Evolutionary conservation across 1,140 invertebrate genomes (phyloP), one percentile per base, ranked within the genome.

Genomic region (Dryas iulia): DNA sequence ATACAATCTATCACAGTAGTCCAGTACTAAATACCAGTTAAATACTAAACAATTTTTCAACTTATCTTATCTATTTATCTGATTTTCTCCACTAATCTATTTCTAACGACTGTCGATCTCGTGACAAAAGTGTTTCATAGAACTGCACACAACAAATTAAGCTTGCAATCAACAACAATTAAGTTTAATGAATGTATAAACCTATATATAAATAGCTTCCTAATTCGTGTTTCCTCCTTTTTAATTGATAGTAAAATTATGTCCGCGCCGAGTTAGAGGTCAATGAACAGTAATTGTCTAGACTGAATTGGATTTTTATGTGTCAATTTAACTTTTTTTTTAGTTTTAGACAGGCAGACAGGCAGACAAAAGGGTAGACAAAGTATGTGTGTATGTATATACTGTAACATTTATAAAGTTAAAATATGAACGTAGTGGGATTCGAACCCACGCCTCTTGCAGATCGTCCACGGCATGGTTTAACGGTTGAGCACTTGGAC

Each of bases 171-270:
- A 83, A 83, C 72, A 65, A 76, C 81, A 84, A 86, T 86, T 83
- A 84, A 78, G 64, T 75, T 73, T 76, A 82, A 83, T 80, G 66
- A 82, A 35, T 30, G 31, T 53, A 77, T 64, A 67, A 65, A 73
- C 78, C 78, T 82, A 76, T 76, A 81, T 82, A 71, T 68, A 70
- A 60, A 70, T 61, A 77, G 72, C 74, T 83, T 83, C 81, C 82
- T 84, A 80, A 82, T 84, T 78, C 77, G 73, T 67, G 73, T 70
- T 82, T 82, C 78, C 81, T 82, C 76, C 77, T 76, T 80, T 80
- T 77, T 76, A 83, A 83, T 83, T 83, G 72, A 74, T 79, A 76
- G 76, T 70, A 69, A 74, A 78, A 78, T 74, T 59, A 60, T 71
- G 62, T 52, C 65, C 59, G 8, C 28, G 25, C 8, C n/a, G 28